Percentiles rank a stretch among this genome's conserved stretches.
Evolutionary conservation across 53 echinoderm and acorn worm species (phyloP).

Genomic region (Stichopus horrens): DNA sequence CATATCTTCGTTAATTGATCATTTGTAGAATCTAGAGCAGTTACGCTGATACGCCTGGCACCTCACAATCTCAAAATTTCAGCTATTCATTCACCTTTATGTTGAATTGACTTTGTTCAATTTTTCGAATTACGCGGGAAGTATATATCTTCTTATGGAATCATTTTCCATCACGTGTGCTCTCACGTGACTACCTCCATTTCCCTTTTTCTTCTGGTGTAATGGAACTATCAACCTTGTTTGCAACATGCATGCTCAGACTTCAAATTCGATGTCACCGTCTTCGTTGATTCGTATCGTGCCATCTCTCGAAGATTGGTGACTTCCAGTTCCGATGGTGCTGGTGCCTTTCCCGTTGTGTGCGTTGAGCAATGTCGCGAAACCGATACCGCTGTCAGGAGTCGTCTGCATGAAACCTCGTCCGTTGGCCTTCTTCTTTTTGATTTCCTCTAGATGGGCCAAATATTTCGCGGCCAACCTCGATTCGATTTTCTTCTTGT

Average conservation of each 20-base stretch:
- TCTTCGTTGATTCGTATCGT: constrained; percentile 63
- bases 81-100: too few species aligned
- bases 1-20: too few species aligned
- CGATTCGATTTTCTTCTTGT: constrained; percentile 83
- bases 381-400: constrained; percentile 69
- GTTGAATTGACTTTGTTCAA: too few species aligned
- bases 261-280: constrained; percentile 69
- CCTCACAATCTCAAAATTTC: too few species aligned
- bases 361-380: constrained; percentile 48
- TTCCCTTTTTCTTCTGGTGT: too few species aligned
- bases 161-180: too few species aligned
- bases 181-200: too few species aligned
- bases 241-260: neutral
- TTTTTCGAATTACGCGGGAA: too few species aligned
- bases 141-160: too few species aligned
- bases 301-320: constrained; percentile 33
- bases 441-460: constrained; percentile 73
- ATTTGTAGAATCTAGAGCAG: too few species aligned
- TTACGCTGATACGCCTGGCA: too few species aligned
- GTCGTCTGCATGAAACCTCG: constrained; percentile 63
- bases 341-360: constrained; percentile 34
- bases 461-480: constrained; percentile 84
- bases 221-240: neutral
- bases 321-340: neutral
- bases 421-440: constrained; percentile 63